A percentile compares a stretch with the other conserved stretches of the same genome.
Evolutionary conservation across 2,888 invertebrate genomes (phyloP).

Genomic region (Ceramica pisi): DNA sequence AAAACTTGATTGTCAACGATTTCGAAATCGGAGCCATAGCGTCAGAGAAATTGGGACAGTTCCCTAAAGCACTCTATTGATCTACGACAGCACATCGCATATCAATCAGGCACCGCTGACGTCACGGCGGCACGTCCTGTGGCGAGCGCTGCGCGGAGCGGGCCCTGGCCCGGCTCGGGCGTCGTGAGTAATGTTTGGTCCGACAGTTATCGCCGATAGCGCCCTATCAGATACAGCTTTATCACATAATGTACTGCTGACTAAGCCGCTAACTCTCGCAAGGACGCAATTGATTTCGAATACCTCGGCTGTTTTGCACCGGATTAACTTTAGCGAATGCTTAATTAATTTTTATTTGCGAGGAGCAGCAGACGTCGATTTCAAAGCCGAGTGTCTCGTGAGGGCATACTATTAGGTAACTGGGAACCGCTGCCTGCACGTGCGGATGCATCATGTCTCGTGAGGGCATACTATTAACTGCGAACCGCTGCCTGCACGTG

Average conservation of each 20-base stretch:
- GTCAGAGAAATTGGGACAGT: constrained; percentile 49
- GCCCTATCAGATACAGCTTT: constrained; percentile 65
- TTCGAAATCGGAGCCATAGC: constrained; percentile 33
- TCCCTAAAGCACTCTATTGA: constrained; percentile 36
- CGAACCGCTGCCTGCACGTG: neutral
- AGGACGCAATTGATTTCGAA: constrained; percentile 53
- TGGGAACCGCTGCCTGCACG: neutral
- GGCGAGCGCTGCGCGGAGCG: constrained; percentile 33
- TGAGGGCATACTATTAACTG: neutral
- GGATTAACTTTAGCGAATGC: neutral
- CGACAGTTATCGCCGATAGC: constrained; percentile 52
- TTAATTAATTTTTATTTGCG: neutral
- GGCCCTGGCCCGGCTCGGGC: constrained; percentile 5
- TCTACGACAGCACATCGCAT: constrained; percentile 37
- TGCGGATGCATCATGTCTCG: neutral
- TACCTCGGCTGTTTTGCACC: constrained; percentile 13
- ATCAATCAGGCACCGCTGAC: constrained; percentile 37
- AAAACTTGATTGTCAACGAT: constrained; percentile 19
- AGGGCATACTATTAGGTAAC: neutral
- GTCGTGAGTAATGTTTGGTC: constrained; percentile 5
- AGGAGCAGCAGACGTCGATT: neutral
- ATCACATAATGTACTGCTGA: constrained; percentile 68
- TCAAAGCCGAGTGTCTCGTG: neutral
- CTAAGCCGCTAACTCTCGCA: constrained; percentile 56
- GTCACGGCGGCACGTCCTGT: constrained; percentile 13